Conservation (phyloP, 1,140 invertebrate species). For the Hirudo medicinalis region DNA sequence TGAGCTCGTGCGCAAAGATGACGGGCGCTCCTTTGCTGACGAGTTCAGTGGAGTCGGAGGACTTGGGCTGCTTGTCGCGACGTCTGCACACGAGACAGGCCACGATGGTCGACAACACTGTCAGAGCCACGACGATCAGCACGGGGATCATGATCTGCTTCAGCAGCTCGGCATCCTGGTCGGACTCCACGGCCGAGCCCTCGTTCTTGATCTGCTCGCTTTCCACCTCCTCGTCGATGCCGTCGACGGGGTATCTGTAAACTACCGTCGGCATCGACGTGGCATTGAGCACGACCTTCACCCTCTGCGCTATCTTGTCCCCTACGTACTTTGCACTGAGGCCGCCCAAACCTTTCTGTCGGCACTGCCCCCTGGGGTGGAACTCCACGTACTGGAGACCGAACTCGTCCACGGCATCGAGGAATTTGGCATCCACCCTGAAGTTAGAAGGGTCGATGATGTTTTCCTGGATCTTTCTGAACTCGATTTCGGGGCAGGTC, state of each 20-base stretch:
- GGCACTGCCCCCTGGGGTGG: background rate
- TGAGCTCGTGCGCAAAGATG: conserved; percentile 5
- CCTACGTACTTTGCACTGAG: background rate
- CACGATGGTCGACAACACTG: background rate
- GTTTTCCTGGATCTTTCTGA: background rate
- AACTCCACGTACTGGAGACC: background rate
- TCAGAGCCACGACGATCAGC: background rate
- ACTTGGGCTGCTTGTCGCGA: background rate
- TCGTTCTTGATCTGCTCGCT: background rate
- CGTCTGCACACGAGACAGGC: background rate
- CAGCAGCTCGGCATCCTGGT: background rate
- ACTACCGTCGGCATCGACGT: background rate
- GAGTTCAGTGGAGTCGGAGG: background rate
- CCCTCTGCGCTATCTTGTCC: background rate
- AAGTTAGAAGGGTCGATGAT: background rate
- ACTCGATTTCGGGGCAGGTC: background rate
- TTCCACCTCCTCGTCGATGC: background rate
- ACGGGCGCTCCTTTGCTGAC: background rate
- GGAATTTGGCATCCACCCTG: too few relatives aligned
- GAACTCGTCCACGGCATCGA: too few relatives aligned
- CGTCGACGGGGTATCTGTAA: background rate
- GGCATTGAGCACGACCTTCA: background rate
- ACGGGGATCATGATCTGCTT: background rate
- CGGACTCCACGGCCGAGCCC: background rate
- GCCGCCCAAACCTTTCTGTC: too few relatives aligned